Base-by-base conservation (phyloP, 1,140 invertebrate species). In the Druon quercuslanigerum region DNA sequence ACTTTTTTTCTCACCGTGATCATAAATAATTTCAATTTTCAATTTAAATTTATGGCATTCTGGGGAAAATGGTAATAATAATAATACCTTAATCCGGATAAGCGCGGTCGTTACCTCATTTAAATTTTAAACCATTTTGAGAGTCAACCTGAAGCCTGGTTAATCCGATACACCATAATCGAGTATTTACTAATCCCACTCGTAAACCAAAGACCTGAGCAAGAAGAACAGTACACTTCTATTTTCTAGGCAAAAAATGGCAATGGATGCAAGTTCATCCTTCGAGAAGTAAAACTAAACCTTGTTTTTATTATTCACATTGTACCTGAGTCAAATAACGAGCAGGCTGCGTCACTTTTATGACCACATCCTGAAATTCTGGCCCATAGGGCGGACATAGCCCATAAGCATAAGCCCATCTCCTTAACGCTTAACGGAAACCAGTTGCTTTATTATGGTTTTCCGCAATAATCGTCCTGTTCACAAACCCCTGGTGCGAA, bases 11-110 rank as follows among this genome's bases (percentile, higher is more conserved):
- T 33, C 14, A 13, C 25, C 13, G n/a, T 40, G 0, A 16, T 52
- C 52, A 56, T 40, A 73, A 57, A 57, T 7, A 60, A 46, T 74
- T 50, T 74, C 16, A 19, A 13, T 50, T 57, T 46, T 57, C 7
- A 25, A 57, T 46, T n/a, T 74, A 33, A 25, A n/a, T 40, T 46
- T 46, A 46, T 46, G 40, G 7, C 8, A 46, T 50, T 33, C 92
- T 25, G 93, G 93, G 88, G 92, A 93, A 85, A 85, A 86, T 74
- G 83, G 79, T 51, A 91, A 87, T 71, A 17, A 71, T 50, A 71
- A 50, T 13, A 33, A 52, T 74, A 20, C 19, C 60, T 46, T 74
- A 74, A 74, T 57, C 25, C 46, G 8, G 73, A 57, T 50, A 46
- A 73, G n/a, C 11, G 16, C n/a, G 16, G 50, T 51, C 19, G 52